Conservation (phyloP, 1,140 invertebrate species). For the Aphelenchoides fujianensis region DNA sequence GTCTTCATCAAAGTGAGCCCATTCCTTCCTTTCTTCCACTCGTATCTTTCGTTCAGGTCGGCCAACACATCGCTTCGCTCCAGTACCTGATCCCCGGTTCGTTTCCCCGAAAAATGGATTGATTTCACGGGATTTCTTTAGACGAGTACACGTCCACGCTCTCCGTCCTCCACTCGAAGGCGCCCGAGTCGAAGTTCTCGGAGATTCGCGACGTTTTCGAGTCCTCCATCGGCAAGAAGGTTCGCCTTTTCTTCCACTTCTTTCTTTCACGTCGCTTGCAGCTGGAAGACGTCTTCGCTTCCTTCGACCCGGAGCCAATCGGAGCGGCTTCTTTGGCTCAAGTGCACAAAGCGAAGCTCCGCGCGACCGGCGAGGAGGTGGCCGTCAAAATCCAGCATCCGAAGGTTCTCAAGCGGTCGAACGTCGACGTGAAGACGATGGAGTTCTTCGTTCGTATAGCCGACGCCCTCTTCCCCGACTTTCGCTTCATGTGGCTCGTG, state of each 20-base stretch:
- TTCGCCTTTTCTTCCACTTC: constrained; percentile 63
- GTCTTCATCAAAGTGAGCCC: constrained; percentile 84
- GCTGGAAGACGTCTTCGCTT: constrained; percentile 78
- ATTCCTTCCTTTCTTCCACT: background rate
- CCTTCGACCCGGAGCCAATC: constrained; percentile 79
- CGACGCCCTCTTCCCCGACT: constrained; percentile 85
- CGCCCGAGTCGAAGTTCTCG: constrained; percentile 78
- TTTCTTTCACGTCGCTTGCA: constrained; percentile 49
- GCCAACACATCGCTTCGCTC: constrained; percentile 90
- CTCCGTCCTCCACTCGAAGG: constrained; percentile 84
- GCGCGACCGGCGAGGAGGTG: constrained; percentile 75
- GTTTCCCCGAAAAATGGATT: too few relatives aligned
- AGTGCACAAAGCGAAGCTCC: constrained; percentile 84
- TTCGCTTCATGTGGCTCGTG: constrained; percentile 92
- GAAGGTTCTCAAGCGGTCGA: constrained; percentile 78
- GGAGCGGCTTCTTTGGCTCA: constrained; percentile 91
- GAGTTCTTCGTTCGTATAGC: constrained; percentile 82
- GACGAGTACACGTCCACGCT: constrained; percentile 87
- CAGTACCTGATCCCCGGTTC: constrained; percentile 92
- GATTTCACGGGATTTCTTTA: too few relatives aligned
- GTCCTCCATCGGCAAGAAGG: constrained; percentile 81
- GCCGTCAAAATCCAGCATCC: constrained; percentile 95
- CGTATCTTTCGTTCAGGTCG: constrained; percentile 69
- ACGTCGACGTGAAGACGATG: constrained; percentile 90
- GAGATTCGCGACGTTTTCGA: constrained; percentile 80